These are phyloP conservation scores for Panagrolaimus sp. DNA, from an alignment of 1,140 invertebrate species.

Conservation along the genomic window DNA sequence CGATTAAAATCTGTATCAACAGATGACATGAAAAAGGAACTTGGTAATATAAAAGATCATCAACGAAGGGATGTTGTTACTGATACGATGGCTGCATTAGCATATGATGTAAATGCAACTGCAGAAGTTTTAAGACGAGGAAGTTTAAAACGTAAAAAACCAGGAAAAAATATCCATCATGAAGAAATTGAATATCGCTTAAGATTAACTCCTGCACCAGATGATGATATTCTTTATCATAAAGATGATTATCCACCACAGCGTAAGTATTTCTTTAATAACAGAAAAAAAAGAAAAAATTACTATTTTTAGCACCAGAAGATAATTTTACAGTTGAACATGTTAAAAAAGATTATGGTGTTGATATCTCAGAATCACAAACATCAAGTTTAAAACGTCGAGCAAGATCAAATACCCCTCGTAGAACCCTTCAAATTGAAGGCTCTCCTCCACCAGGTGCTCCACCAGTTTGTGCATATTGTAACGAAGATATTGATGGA, in stretches of 20 bases:
- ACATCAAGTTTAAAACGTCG: conserved; percentile 51
- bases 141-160: conserved; percentile 44
- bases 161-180: not conserved
- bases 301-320: not conserved
- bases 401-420: conserved; percentile 51
- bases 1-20: conserved; percentile 53
- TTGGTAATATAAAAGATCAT: conserved; percentile 49
- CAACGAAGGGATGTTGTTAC: conserved; percentile 51
- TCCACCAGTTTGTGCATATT: conserved; percentile 52
- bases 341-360: conserved; percentile 53
- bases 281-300: too few relatives aligned
- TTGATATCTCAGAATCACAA: conserved; percentile 52
- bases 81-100: conserved; percentile 55
- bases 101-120: conserved; percentile 58
- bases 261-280: conserved; percentile 25
- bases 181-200: conserved; percentile 55
- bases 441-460: conserved; percentile 35
- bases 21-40: conserved; percentile 54
- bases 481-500: conserved; percentile 55
- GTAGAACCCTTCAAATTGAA: conserved; percentile 55
- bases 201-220: conserved; percentile 50
- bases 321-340: conserved; percentile 49
- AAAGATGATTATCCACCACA: conserved; percentile 34
- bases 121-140: conserved; percentile 55
- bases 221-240: conserved; percentile 43